phyloP scores from a whole-genome alignment of 2,797 vertebrate species.

The Cebuella pygmaea region DNA sequence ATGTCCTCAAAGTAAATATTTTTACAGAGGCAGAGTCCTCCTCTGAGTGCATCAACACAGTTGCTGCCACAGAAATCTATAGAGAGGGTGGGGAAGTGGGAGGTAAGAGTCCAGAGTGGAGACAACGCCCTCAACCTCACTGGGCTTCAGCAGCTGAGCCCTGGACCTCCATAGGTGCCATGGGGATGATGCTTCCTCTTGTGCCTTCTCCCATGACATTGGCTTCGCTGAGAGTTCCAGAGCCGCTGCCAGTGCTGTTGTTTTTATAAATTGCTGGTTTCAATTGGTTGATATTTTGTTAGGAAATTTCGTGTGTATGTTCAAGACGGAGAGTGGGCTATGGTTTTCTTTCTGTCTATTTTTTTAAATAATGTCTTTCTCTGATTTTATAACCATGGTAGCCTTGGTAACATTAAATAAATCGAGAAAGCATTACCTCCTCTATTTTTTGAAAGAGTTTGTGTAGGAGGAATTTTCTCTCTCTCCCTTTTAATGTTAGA shows the following conservation, averaged over 20 bases:
- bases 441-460: background rate
- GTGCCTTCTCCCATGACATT: background rate
- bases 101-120: too few species aligned
- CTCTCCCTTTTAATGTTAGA: background rate
- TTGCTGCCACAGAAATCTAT: background rate
- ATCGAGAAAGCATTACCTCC: background rate
- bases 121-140: rapidly evolving
- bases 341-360: background rate
- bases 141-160: background rate
- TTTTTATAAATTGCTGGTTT: background rate
- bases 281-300: background rate
- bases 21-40: too few species aligned
- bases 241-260: background rate
- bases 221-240: background rate
- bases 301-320: background rate
- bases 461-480: background rate
- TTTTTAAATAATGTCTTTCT: background rate
- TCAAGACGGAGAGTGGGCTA: background rate
- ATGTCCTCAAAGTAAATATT: background rate
- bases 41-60: background rate
- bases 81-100: too few species aligned
- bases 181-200: background rate
- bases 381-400: background rate
- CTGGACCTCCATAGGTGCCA: too few species aligned
- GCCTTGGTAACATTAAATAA: background rate